A percentile compares a stretch with the other conserved stretches of the same genome.
These are phyloP conservation scores for Ditylenchus weischeri DNA, from an alignment of 2,888 invertebrate species.

Conservation along the genomic window DNA sequence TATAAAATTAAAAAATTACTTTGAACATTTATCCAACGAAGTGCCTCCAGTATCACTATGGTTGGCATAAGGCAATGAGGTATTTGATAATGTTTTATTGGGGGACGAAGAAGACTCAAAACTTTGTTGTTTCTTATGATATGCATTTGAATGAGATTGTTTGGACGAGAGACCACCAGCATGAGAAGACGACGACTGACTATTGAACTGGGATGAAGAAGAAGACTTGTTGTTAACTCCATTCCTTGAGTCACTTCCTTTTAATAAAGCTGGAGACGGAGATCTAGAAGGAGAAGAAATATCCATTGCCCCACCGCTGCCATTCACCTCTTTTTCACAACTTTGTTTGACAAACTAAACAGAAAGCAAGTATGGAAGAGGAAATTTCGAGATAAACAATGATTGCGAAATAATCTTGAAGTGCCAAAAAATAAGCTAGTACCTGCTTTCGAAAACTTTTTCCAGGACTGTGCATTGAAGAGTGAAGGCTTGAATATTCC, in stretches of 20 bases:
- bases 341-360: too few relatives aligned
- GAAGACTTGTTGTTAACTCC: too few relatives aligned
- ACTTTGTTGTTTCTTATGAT: too few relatives aligned
- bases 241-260: too few relatives aligned
- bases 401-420: slow-evolving; percentile 2
- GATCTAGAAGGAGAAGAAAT: slow-evolving; percentile 15
- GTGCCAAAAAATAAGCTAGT: neutral
- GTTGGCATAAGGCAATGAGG: too few relatives aligned
- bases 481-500: too few relatives aligned
- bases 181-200: slow-evolving; percentile 4
- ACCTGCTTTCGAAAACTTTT: slow-evolving; percentile 8
- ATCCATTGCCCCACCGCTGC: slow-evolving; percentile 9
- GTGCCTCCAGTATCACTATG: too few relatives aligned
- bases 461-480: neutral
- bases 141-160: neutral
- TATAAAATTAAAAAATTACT: neutral
- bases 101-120: too few relatives aligned
- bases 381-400: neutral
- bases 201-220: neutral
- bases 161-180: slow-evolving; percentile 5
- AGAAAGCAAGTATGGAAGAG: too few relatives aligned
- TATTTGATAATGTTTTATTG: too few relatives aligned
- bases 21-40: neutral
- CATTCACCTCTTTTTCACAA: too few relatives aligned
- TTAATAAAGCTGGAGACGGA: neutral